Conservation (phyloP, 2,797 vertebrate species). For the Masticophis lateralis region DNA sequence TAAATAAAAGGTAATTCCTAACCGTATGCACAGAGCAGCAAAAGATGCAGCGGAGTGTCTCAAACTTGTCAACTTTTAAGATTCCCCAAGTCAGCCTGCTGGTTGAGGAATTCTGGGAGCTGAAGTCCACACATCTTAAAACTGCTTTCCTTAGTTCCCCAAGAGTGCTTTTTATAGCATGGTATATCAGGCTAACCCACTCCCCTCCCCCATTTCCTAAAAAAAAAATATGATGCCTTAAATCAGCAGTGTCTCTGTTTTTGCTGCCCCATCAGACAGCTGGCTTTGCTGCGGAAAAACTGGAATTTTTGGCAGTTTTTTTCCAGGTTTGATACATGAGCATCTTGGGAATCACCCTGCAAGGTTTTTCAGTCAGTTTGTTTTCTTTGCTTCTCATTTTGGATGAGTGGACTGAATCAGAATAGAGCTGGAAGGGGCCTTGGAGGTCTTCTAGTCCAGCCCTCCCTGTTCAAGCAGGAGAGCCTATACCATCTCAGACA, state of each 20-base stretch:
- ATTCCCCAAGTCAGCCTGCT: background rate
- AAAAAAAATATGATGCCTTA: background rate
- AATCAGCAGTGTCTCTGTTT: background rate
- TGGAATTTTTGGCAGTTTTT: too few species aligned
- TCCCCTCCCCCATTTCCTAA: too few species aligned
- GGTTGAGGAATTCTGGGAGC: background rate
- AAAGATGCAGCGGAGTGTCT: background rate
- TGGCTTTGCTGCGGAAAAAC: background rate
- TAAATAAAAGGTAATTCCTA: background rate
- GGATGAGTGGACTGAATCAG: background rate
- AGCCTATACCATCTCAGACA: too few species aligned
- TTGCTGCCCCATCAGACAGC: background rate
- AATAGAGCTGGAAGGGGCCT: too few species aligned
- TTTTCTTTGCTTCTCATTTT: background rate
- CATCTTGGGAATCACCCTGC: too few species aligned
- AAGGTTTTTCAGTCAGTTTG: too few species aligned
- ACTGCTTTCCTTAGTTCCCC: background rate
- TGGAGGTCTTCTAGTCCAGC: too few species aligned
- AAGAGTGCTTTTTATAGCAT: background rate
- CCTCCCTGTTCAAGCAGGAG: too few species aligned
- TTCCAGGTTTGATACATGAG: too few species aligned
- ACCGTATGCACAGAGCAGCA: background rate
- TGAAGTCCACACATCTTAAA: background rate
- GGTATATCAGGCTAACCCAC: background rate
- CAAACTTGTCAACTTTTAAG: background rate